Conservation (phyloP, 2,888 invertebrate species). For the Stenchaetothrips biformis region DNA sequence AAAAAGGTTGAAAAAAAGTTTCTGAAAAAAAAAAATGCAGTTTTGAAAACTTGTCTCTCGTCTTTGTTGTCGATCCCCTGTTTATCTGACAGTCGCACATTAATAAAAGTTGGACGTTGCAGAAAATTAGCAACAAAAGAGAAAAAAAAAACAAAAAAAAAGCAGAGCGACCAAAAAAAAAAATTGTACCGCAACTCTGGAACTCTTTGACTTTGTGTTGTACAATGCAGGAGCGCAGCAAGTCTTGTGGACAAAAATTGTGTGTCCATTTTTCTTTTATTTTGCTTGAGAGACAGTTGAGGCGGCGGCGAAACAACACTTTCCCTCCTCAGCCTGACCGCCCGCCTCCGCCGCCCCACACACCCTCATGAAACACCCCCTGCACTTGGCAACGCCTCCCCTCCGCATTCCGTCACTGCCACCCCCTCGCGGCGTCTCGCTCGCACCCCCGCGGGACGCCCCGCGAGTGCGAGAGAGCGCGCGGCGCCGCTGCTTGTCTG, state of each 20-base stretch:
- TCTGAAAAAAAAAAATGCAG: too few species aligned
- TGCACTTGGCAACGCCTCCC: neutral
- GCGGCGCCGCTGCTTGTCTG: too few species aligned
- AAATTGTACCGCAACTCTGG: too few species aligned
- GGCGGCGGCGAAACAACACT: neutral
- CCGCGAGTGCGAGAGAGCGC: too few species aligned
- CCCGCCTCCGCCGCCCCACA: neutral
- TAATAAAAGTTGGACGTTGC: too few species aligned
- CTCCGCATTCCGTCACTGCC: constrained; percentile 9
- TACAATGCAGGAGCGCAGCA: neutral
- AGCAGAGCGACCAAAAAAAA: neutral
- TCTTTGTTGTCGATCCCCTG: too few species aligned
- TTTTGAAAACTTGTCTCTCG: too few species aligned
- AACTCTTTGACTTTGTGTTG: too few species aligned
- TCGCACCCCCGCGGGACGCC: too few species aligned
- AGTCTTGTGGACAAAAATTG: neutral
- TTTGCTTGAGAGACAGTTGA: neutral
- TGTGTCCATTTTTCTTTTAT: neutral
- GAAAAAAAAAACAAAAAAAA: neutral
- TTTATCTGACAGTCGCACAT: too few species aligned
- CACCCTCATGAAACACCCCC: neutral
- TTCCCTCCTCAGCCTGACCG: constrained; percentile 11
- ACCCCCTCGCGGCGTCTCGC: neutral
- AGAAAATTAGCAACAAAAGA: too few species aligned
- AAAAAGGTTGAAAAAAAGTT: too few species aligned